A percentile compares a stretch with the other conserved stretches of the same genome.
Conservation (phyloP, 2,797 vertebrate genomes). For the Hybognathus amarus region DNA sequence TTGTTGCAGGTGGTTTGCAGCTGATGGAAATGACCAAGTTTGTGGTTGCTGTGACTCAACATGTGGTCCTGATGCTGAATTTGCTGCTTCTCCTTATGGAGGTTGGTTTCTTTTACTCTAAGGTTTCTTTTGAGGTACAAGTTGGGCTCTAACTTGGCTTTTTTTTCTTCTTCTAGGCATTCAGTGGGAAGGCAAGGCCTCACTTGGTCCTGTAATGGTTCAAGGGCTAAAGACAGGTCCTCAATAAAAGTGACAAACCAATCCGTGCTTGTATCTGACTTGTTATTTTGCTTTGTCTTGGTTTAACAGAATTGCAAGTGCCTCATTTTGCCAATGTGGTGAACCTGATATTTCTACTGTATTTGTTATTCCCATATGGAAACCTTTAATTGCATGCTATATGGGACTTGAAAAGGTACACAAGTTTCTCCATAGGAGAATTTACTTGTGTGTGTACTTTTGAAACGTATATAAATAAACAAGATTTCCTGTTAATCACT, state of each 20-base stretch:
- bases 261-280: too few relatives aligned
- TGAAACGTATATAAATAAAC: not conserved
- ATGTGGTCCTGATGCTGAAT: conserved; percentile 1
- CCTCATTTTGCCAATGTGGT: not conserved
- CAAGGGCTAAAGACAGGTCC: not conserved
- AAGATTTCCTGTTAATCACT: not conserved
- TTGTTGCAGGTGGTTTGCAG: conserved; percentile 4
- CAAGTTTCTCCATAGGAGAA: too few relatives aligned
- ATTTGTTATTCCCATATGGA: too few relatives aligned
- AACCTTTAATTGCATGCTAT: too few relatives aligned
- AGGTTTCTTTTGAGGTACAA: not conserved
- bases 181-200: conserved; percentile 2
- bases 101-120: accelerated
- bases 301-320: not conserved
- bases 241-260: not conserved
- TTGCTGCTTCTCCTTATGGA: not conserved
- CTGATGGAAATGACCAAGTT: not conserved
- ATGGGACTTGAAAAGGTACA: too few relatives aligned
- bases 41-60: conserved; percentile 23
- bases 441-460: too few relatives aligned
- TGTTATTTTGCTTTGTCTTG: not conserved
- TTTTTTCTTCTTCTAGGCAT: not conserved
- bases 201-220: not conserved
- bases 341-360: accelerated
- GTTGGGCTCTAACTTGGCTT: not conserved